phyloP scores from a whole-genome alignment of 2,888 invertebrate species.

The Melieria omissa region DNA sequence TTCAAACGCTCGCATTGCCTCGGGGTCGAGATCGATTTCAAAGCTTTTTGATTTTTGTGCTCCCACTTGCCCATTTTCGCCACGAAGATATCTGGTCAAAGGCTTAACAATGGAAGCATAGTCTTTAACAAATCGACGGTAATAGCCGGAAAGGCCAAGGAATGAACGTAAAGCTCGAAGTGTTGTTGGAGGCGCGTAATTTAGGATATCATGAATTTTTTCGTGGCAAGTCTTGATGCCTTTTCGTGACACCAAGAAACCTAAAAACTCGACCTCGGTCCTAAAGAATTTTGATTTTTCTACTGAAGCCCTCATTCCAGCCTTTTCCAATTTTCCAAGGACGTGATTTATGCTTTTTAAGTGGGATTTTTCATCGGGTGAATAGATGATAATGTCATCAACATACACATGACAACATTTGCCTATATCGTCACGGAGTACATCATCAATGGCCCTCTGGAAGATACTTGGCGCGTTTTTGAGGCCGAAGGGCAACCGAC shows the following conservation, averaged over 20 bases:
- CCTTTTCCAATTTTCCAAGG: not conserved
- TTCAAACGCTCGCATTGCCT: slow-evolving; percentile 34
- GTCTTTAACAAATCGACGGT: slow-evolving; percentile 33
- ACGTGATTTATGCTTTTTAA: not conserved
- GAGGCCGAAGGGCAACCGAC: slow-evolving; percentile 9
- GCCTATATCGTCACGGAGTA: too few relatives aligned
- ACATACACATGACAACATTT: slow-evolving; percentile 22
- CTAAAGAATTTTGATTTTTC: too few relatives aligned
- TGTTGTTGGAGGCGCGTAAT: slow-evolving; percentile 29
- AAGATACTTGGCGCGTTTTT: not conserved
- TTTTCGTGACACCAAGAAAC: slow-evolving; percentile 31
- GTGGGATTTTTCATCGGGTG: slow-evolving; percentile 28
- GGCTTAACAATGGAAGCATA: slow-evolving; percentile 36
- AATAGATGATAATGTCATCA: slow-evolving; percentile 32
- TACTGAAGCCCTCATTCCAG: too few relatives aligned
- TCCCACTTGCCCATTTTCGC: slow-evolving; percentile 33
- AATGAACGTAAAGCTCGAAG: slow-evolving; percentile 28
- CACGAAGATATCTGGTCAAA: slow-evolving; percentile 27
- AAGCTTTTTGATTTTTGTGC: slow-evolving; percentile 32
- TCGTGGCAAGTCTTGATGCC: slow-evolving; percentile 35
- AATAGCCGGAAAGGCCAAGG: slow-evolving; percentile 36
- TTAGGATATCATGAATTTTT: slow-evolving; percentile 33
- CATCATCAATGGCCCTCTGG: not conserved
- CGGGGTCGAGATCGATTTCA: slow-evolving; percentile 29
- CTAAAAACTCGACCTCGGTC: slow-evolving; percentile 23